A percentile compares a stretch with the other conserved stretches of the same genome.
These are phyloP conservation scores for Eulemur mongoz DNA, from an alignment of 2,797 vertebrate species.

Conservation along the genomic window DNA sequence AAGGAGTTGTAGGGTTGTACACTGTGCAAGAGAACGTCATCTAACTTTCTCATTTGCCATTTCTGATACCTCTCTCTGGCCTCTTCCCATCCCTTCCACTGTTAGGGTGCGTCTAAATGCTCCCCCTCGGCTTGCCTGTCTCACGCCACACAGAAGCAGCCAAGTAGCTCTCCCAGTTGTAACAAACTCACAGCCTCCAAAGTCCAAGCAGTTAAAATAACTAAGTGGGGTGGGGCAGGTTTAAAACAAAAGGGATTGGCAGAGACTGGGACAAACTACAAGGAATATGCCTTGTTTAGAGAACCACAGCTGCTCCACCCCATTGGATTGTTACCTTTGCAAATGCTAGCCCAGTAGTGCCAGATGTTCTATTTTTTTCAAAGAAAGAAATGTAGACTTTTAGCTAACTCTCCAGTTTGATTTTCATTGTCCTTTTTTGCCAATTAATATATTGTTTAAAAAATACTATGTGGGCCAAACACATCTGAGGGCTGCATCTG, in stretches of 20 bases:
- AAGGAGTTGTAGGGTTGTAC: background rate
- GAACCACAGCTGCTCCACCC: no score
- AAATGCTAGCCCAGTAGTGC: background rate
- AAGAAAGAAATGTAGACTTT: background rate
- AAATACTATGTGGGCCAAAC: background rate
- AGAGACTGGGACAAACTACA: background rate
- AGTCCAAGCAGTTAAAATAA: background rate
- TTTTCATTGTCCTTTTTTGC: background rate
- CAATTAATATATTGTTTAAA: background rate
- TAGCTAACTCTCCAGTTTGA: background rate
- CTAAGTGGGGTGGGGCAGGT: background rate
- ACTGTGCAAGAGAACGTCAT: background rate
- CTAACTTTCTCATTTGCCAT: background rate
- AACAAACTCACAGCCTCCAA: background rate
- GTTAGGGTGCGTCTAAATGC: background rate
- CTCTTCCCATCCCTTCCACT: background rate
- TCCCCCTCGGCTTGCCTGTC: background rate
- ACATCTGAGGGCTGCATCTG: background rate
- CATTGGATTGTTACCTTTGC: background rate
- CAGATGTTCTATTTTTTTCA: background rate
- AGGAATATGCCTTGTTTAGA: background rate
- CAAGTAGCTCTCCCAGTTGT: background rate
- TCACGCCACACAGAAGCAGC: background rate
- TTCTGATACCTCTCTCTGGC: no score
- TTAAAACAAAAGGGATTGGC: background rate